phyloP scores from a whole-genome alignment of 2,113 vertebrate species.

The Lycaon pictus region DNA sequence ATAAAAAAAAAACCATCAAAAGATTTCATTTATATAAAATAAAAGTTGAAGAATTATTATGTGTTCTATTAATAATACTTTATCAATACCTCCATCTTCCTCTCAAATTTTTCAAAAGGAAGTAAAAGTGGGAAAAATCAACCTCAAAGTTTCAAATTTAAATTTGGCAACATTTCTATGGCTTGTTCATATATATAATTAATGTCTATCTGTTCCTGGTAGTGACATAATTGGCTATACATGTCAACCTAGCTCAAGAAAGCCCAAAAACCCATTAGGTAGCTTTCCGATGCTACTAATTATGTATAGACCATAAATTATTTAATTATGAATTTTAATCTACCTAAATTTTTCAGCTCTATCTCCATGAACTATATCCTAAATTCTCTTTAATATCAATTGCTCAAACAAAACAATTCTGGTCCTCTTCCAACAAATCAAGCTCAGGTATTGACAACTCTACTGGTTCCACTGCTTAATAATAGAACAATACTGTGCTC shows the following conservation, averaged over 20 bases:
- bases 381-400: slow-evolving; percentile 22
- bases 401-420: slow-evolving; percentile 56
- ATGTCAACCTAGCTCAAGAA: not conserved
- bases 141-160: slow-evolving; percentile 28
- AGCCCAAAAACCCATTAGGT: not conserved
- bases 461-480: slow-evolving; percentile 14
- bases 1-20: slow-evolving; percentile 8
- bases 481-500: not conserved
- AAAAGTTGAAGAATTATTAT: slow-evolving; percentile 34
- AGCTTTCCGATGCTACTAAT: not conserved
- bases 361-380: slow-evolving; percentile 43
- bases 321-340: slow-evolving; percentile 46
- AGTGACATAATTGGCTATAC: not conserved
- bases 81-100: not conserved
- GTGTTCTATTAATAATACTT: not conserved
- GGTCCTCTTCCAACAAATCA: not conserved
- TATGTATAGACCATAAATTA: not conserved
- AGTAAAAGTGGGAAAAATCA: slow-evolving; percentile 39
- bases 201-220: not conserved
- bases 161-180: slow-evolving; percentile 13
- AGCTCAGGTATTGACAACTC: not conserved
- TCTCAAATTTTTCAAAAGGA: slow-evolving; percentile 35
- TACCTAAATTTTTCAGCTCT: slow-evolving; percentile 39
- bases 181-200: not conserved
- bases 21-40: slow-evolving; percentile 51